A percentile compares a stretch with the other conserved stretches of the same genome.
Conservation (phyloP, 2,113 vertebrate species). For the Acanthochromis polyacanthus region DNA sequence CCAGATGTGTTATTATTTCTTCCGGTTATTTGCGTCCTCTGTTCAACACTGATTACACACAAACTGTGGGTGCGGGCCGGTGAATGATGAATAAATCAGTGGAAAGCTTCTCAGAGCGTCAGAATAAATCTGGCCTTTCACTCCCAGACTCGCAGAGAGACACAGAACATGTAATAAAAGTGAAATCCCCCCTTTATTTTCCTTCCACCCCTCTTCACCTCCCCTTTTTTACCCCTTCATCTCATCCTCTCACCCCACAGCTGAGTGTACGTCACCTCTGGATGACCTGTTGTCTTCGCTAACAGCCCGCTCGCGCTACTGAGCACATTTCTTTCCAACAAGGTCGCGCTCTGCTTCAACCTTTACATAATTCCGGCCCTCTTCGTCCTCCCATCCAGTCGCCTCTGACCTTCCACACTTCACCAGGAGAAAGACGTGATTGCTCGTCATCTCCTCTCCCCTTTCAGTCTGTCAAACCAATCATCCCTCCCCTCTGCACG, state of each 20-base stretch:
- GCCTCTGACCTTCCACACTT: conserved; percentile 33
- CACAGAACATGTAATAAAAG: neutral
- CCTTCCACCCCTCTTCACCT: neutral
- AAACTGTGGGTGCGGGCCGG: neutral
- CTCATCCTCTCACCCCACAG: neutral
- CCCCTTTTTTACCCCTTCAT: neutral
- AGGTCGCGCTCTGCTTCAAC: conserved; percentile 62
- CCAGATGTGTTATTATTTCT: neutral
- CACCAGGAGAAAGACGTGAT: conserved; percentile 43
- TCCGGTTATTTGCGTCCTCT: conserved; percentile 19
- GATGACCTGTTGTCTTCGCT: neutral
- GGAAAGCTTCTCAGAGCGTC: neutral
- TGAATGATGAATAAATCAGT: conserved; percentile 2
- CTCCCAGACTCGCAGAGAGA: neutral
- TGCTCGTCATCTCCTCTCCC: conserved; percentile 39
- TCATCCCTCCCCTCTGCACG: conserved; percentile 40
- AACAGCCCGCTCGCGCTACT: conserved; percentile 2
- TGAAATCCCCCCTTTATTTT: neutral
- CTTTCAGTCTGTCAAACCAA: conserved; percentile 41
- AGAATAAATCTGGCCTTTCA: neutral
- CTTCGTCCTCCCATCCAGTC: neutral
- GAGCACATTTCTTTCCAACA: conserved; percentile 41
- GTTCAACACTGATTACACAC: conserved; percentile 14
- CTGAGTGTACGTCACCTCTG: neutral
- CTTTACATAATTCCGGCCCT: conserved; percentile 50